Percentiles rank a stretch among this genome's conserved stretches.
Conservation (phyloP, 2,888 invertebrate genomes). For the Fabriciana adippe region DNA sequence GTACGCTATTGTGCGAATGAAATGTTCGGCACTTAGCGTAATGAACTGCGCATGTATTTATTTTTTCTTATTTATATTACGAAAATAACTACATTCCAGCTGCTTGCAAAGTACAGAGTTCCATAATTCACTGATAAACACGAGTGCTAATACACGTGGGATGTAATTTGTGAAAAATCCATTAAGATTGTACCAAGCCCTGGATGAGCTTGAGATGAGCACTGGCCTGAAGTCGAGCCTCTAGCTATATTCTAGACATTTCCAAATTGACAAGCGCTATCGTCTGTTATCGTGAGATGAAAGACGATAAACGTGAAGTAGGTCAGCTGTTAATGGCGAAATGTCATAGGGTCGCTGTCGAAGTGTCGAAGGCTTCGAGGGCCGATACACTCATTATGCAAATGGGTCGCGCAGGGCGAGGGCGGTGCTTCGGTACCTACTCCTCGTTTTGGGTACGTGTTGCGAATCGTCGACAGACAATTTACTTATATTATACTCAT, state of each 20-base stretch:
- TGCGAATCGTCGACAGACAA: neutral
- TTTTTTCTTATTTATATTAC: slow-evolving; percentile 41
- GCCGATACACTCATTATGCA: slow-evolving; percentile 64
- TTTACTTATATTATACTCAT: neutral
- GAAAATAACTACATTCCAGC: slow-evolving; percentile 40
- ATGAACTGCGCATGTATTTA: slow-evolving; percentile 34
- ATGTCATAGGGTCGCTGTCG: slow-evolving; percentile 39
- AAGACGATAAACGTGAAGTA: slow-evolving; percentile 55
- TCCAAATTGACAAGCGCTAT: slow-evolving; percentile 37
- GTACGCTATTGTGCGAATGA: neutral
- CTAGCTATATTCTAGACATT: slow-evolving; percentile 11
- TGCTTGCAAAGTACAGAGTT: slow-evolving; percentile 26
- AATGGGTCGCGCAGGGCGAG: slow-evolving; percentile 55
- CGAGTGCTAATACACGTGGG: slow-evolving; percentile 17
- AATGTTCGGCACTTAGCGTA: slow-evolving; percentile 23
- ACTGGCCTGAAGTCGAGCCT: neutral
- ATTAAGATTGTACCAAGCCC: slow-evolving; percentile 14
- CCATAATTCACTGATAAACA: slow-evolving; percentile 28
- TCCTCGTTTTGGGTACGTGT: neutral
- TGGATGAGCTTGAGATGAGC: no score
- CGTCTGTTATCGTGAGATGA: slow-evolving; percentile 42
- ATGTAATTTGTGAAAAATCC: slow-evolving; percentile 16
- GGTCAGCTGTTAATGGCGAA: slow-evolving; percentile 52
- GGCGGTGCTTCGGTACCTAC: neutral
- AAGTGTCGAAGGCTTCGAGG: slow-evolving; percentile 44